phyloP scores from a whole-genome alignment of 2,113 vertebrate species.

The Hydrochoerus hydrochaeris region DNA sequence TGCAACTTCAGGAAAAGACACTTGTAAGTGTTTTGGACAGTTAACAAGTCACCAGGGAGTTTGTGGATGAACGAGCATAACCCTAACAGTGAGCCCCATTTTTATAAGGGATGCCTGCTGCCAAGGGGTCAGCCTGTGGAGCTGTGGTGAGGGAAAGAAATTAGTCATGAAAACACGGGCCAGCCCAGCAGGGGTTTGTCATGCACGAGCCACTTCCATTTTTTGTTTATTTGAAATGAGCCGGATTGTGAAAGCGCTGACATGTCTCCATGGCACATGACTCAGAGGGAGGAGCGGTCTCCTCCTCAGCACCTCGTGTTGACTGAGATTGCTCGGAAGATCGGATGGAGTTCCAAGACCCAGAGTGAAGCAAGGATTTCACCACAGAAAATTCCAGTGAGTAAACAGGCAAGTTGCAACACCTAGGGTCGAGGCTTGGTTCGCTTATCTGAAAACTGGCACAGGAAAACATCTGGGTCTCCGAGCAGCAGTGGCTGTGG shows the following conservation, averaged over 20 bases:
- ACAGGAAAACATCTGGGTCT: not conserved
- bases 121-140: constrained; percentile 84
- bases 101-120: constrained; percentile 82
- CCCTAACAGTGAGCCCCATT: constrained; percentile 80
- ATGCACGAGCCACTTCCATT: constrained; percentile 76
- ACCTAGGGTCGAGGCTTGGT: not conserved
- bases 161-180: constrained; percentile 87
- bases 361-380: constrained; percentile 35
- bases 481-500: not conserved
- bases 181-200: constrained; percentile 81
- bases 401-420: constrained; percentile 54
- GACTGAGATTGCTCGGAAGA: constrained; percentile 61
- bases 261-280: constrained; percentile 54
- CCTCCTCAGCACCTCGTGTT: not conserved
- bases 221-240: constrained; percentile 83
- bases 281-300: constrained; percentile 21
- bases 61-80: constrained; percentile 80
- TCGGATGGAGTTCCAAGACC: not conserved
- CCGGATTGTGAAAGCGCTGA: constrained; percentile 65
- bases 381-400: constrained; percentile 22
- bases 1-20: too few species aligned
- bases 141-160: constrained; percentile 85
- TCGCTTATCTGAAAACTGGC: constrained; percentile 62
- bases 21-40: constrained; percentile 74
- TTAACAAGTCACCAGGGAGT: constrained; percentile 84